Evolutionary conservation across 2,797 vertebrate genomes (phyloP).

Genomic region (Darevskia nairensis): DNA sequence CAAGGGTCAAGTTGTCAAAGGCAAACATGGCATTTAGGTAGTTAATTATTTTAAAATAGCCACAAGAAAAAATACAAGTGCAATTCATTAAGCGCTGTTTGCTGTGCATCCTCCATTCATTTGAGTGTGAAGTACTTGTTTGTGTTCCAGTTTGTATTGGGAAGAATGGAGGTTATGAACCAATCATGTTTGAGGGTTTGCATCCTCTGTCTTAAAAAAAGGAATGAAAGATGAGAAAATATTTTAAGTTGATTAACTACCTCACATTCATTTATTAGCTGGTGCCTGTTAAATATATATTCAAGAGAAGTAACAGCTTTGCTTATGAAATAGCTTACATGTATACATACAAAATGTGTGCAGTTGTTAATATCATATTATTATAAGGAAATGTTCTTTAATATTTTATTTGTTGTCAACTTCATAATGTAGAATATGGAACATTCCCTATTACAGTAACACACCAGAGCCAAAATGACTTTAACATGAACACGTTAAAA

Average conservation of each 20-base stretch:
- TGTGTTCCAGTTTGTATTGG: not conserved
- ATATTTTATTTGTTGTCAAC: not conserved
- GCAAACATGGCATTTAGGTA: not conserved
- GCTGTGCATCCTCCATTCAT: not conserved
- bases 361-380: not conserved
- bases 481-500: not conserved
- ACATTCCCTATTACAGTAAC: not conserved
- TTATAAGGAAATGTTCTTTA: not conserved
- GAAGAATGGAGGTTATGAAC: not conserved
- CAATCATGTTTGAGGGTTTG: not conserved
- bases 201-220: not conserved
- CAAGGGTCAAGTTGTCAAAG: slow-evolving; percentile 13
- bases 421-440: not conserved
- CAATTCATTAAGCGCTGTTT: not conserved
- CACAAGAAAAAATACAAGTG: not conserved
- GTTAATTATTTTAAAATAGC: not conserved
- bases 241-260: not conserved
- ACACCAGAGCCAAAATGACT: not conserved
- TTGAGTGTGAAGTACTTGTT: not conserved
- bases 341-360: not conserved
- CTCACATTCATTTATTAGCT: not conserved
- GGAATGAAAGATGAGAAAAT: not conserved
- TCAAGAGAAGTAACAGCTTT: not conserved
- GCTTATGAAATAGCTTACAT: not conserved
- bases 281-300: not conserved